phyloP scores from a whole-genome alignment of 1,140 invertebrate genomes.

The Leptopilina boulardi region DNA sequence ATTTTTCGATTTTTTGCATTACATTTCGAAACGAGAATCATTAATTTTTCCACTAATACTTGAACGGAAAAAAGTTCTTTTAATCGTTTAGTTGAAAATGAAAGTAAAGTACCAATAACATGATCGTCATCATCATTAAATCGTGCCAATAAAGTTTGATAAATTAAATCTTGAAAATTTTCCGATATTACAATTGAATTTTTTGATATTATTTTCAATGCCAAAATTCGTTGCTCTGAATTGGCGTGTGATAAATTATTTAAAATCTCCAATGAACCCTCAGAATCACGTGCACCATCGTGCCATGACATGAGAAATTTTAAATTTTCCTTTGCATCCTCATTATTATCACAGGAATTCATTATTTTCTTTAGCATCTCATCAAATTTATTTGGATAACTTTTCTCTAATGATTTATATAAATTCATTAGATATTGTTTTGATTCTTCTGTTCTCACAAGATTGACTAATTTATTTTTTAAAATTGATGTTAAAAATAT shows the following conservation, averaged over 20 bases:
- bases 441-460: constrained; percentile 36
- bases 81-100: constrained; percentile 60
- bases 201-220: constrained; percentile 71
- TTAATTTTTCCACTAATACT: constrained; percentile 64
- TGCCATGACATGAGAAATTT: constrained; percentile 69
- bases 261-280: constrained; percentile 78
- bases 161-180: constrained; percentile 60
- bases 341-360: constrained; percentile 48
- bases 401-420: constrained; percentile 78
- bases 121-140: constrained; percentile 66
- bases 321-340: constrained; percentile 53
- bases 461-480: constrained; percentile 41
- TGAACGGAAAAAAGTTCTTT: constrained; percentile 58
- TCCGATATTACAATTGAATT: constrained; percentile 57
- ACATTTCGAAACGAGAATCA: constrained; percentile 65
- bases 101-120: constrained; percentile 63
- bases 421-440: constrained; percentile 64
- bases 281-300: constrained; percentile 51
- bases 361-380: constrained; percentile 69
- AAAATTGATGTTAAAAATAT: constrained; percentile 62
- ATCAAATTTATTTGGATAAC: constrained; percentile 83
- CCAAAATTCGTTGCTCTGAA: constrained; percentile 78
- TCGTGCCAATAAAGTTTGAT: constrained; percentile 60
- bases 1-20: constrained; percentile 55
- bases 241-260: constrained; percentile 82